Evolutionary conservation across 2,113 vertebrate genomes (phyloP), one percentile per base, ranked within the genome.

Genomic region (Psephotus haematonotus): DNA sequence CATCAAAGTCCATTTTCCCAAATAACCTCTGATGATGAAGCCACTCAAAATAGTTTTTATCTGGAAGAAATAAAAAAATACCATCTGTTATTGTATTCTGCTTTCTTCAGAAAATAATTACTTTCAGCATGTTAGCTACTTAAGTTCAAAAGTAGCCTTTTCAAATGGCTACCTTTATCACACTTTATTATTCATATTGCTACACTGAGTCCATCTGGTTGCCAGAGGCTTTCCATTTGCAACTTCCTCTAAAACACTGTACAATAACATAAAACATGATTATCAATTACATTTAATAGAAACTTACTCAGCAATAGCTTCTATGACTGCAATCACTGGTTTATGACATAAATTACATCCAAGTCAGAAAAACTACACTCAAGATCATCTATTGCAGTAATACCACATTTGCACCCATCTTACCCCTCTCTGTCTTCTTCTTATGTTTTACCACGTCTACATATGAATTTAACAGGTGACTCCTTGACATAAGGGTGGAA

Each of bases 21-120:
- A 97, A 95, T 99, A 99, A 52, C 99, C 99, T 94, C 99, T 98
- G 97, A 99, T 99, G 96, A 99, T 99, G 92, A 99, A 99, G 44
- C 99, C 99, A 57, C 99, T 99, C 97, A 99, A 98, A 98, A 99
- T 99, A 82, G 99, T 99, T 98, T 99, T 99, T 96, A 99, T 99
- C 99, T 99, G 97, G 10, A 93, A 97, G 76, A 74, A 84, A 97
- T 69, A 90, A 82, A 93, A 93, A 94, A 97, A 28, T 16, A 64
- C 0, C 25, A 43, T 37, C 81, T 77, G 44, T 74, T 50, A 93
- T 2, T 31, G 6, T 4, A 71, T 17, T 97, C 55, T 82, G 81
- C 55, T 80, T 92, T 41, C 27, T 86, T 92, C 59, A 91, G 60
- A 37, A 97, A 86, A 86, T 8, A 86, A 43, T 35, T 68, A 8